Base-by-base conservation (phyloP, 2,113 vertebrate species). In the Gila orcuttii region DNA sequence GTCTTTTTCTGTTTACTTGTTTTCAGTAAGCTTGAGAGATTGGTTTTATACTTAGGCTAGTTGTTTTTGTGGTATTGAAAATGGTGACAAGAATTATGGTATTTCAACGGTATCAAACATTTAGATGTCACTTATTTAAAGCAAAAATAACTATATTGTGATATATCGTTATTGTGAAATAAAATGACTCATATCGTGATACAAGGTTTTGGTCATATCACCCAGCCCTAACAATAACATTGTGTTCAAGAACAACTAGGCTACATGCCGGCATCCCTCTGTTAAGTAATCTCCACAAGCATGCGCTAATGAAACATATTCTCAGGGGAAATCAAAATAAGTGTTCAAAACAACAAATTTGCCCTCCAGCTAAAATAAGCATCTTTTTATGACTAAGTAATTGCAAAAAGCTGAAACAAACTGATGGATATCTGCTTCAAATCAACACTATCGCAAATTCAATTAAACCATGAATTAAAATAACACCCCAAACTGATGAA, bases 271-370 rank as follows among this genome's bases (percentile, higher is more conserved):
- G 17, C 10, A 21, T 7, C 17, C 64, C 52, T 79, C 28, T n/a
- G 59, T 73, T 21, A 55, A 80, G 64, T 62, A 52, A 73, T 62
- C 42, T 10, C 82, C 39, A 13, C 47, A 2, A 77, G 75, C 7
- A 11, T 77, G 45, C 10, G 0, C 57, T 87, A 90, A 90, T 88
- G 83, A 87, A 79, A 85, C 36, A 25, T 55, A 36, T 69, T 88
- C 85, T 57, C 79, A 0, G 21, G 87, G 87, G 89, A 88, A 90
- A 90, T 88, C 80, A 84, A 83, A 82, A 88, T 64, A 83, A 57
- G 39, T 55, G 15, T 69, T 86, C 42, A 50, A 71, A 84, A 88
- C 25, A 50, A 71, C 73, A 71, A 87, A 82, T 47, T 4, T 39
- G 74, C 66, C 84, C 76, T 57, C 8, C 28, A 23, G 79, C 87